Conservation (phyloP, 1,140 invertebrate genomes). For the Paraescarpia echinospica region DNA sequence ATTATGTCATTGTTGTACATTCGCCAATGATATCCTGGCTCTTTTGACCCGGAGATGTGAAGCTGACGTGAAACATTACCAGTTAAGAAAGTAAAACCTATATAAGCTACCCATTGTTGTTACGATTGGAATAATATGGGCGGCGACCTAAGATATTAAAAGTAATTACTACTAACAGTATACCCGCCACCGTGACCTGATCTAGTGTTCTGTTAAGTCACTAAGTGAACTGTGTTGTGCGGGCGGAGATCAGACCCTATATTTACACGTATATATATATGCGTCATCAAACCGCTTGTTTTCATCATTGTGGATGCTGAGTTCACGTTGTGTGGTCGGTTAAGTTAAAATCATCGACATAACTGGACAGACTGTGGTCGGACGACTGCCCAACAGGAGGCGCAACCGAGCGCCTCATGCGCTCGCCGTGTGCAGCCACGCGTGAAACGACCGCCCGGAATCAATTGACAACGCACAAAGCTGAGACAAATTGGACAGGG, state of each 20-base stretch:
- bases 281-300: not conserved
- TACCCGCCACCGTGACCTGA: not conserved
- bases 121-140: not conserved
- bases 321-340: not conserved
- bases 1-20: not conserved
- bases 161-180: not conserved
- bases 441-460: conserved; percentile 2
- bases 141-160: not conserved
- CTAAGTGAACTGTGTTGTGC: not conserved
- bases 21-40: not conserved
- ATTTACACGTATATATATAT: not conserved
- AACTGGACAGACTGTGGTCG: not conserved
- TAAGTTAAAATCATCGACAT: not conserved
- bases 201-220: not conserved
- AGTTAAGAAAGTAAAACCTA: not conserved
- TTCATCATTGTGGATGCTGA: not conserved
- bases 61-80: not conserved
- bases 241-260: not conserved
- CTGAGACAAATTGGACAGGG: conserved; percentile 3
- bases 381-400: not conserved
- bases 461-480: not conserved
- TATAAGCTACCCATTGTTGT: not conserved
- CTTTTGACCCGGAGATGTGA: not conserved
- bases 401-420: not conserved
- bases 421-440: not conserved